Evolutionary conservation across 2,113 vertebrate species (phyloP).

Genomic region (Todiramphus chloris): DNA sequence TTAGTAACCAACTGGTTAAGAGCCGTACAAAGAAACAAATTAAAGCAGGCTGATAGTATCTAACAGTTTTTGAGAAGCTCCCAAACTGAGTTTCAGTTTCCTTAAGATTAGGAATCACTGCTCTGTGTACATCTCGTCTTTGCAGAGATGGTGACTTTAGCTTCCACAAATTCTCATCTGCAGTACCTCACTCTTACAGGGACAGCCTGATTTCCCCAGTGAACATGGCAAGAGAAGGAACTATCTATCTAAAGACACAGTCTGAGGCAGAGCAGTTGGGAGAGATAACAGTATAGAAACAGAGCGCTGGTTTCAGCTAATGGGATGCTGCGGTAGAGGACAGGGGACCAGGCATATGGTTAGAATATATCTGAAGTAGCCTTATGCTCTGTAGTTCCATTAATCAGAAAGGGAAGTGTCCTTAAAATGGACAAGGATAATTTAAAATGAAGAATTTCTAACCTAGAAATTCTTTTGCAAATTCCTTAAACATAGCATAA

Average conservation of each 20-base stretch:
- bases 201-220: background rate
- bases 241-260: background rate
- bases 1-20: background rate
- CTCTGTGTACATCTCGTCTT: background rate
- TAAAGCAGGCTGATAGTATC: background rate
- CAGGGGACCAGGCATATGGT: rapidly evolving
- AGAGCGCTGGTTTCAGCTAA: background rate
- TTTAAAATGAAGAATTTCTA: background rate
- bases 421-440: background rate
- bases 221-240: background rate
- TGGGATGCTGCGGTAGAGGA: background rate
- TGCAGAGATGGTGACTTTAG: background rate
- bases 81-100: background rate
- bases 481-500: background rate
- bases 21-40: background rate
- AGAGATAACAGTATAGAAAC: background rate
- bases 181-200: background rate
- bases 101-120: background rate
- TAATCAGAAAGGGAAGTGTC: background rate
- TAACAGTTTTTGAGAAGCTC: background rate
- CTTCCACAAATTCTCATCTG: background rate
- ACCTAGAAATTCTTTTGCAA: background rate
- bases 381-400: background rate
- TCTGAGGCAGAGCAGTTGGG: background rate
- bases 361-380: background rate